Evolutionary conservation across 2,113 vertebrate genomes (phyloP), one percentile per base, ranked within the genome.

Genomic region (Amblyornis subalaris): DNA sequence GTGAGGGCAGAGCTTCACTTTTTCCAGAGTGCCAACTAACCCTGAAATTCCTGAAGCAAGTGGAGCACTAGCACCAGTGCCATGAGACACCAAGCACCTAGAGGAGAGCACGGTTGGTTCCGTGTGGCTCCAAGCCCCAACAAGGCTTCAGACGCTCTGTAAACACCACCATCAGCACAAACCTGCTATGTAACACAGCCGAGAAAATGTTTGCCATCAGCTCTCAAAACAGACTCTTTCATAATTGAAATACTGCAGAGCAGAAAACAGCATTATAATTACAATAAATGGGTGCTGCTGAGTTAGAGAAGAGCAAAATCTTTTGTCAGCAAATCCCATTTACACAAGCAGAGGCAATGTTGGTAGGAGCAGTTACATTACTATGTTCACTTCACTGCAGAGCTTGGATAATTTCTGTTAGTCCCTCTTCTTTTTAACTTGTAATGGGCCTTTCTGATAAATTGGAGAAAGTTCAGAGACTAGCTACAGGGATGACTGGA

Each of bases 231-330:
- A 94, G 73, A 50, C 25, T 91, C 83, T 47, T 76, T 70, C 89
- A 65, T 86, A 96, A 97, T 2, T 92, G 75, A 84, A 94, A 89
- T 62, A 92, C 78, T 85, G 75, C 88, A 91, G 88, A 93, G 75
- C 44, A 92, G 75, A 92, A 95, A 91, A 70, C 86, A 76, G 72
- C 61, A 71, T 72, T 73, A 73, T 64, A 87, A 81, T 75, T 87
- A 90, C 20, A 84, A 89, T 65, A 92, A 93, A 91, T 58, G 73
- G 31, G 21, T 53, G 71, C 60, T 93, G 91, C 89, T 80, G 83
- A 91, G 61, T 57, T 89, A 54, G 81, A 72, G 45, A 48, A 82
- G 66, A 66, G 36, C 29, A 85, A 70, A 88, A 74, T 66, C 62
- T 95, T 84, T 85, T 84, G 75, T 81, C 69, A 74, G 86, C 65